phyloP scores from a whole-genome alignment of 2,888 invertebrate species.

The Melinaea marsaeus region DNA sequence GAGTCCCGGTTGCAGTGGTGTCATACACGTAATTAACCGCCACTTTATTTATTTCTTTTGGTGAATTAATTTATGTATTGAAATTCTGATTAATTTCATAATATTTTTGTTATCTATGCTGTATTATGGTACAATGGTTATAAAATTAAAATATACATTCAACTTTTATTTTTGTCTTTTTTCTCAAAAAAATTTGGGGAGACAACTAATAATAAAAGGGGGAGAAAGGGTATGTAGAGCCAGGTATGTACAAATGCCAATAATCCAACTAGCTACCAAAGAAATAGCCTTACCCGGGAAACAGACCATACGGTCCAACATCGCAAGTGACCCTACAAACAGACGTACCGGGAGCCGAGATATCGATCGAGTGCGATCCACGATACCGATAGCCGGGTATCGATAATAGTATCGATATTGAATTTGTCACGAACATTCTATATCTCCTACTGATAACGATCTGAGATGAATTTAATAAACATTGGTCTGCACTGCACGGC shows the following conservation, averaged over 20 bases:
- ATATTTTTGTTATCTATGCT: background rate
- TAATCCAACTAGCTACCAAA: no score
- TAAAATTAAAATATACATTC: no score
- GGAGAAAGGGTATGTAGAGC: no score
- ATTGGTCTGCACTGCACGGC: slow-evolving; percentile 13
- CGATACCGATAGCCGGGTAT: slow-evolving; percentile 64
- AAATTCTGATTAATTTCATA: background rate
- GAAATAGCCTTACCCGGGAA: background rate
- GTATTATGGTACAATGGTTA: no score
- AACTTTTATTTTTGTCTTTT: no score
- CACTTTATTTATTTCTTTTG: slow-evolving; percentile 3
- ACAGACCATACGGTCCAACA: background rate
- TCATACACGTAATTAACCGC: background rate
- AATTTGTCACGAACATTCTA: slow-evolving; percentile 66
- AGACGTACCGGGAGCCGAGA: slow-evolving; percentile 52
- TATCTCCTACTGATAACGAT: slow-evolving; percentile 38
- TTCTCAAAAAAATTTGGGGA: no score
- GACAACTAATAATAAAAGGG: no score
- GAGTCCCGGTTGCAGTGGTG: background rate
- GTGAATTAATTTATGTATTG: slow-evolving; percentile 1
- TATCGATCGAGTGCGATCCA: slow-evolving; percentile 70
- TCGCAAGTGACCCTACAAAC: slow-evolving; percentile 23
- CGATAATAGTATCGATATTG: slow-evolving; percentile 60
- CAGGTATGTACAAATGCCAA: no score
- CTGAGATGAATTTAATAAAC: slow-evolving; percentile 28